These are phyloP conservation scores for Trissolcus basalis DNA, from an alignment of 1,140 invertebrate genomes.

Conservation along the genomic window DNA sequence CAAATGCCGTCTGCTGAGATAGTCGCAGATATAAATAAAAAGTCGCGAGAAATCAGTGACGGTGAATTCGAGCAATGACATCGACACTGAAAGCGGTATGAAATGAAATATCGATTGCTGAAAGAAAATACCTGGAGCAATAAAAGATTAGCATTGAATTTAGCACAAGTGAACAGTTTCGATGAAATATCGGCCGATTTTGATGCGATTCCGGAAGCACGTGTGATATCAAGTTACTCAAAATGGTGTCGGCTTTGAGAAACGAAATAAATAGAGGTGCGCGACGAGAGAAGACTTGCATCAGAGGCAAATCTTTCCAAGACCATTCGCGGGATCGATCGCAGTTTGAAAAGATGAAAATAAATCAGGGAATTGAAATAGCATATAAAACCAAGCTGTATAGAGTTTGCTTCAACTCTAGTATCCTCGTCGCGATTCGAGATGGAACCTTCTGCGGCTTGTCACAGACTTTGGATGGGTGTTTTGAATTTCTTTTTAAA, in stretches of 20 bases:
- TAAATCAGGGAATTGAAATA: slow-evolving; percentile 66
- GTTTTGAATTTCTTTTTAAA: slow-evolving; percentile 37
- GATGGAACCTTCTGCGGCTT: slow-evolving; percentile 38
- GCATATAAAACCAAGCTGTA: slow-evolving; percentile 50
- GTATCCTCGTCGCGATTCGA: slow-evolving; percentile 15
- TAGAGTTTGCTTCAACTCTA: slow-evolving; percentile 21
- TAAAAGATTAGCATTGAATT: slow-evolving; percentile 30
- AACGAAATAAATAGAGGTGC: slow-evolving; percentile 45
- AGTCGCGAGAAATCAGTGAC: background rate
- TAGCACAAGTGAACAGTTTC: slow-evolving; percentile 24
- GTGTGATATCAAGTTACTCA: slow-evolving; percentile 24
- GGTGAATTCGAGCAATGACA: background rate
- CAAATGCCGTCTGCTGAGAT: no score
- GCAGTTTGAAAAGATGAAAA: slow-evolving; percentile 55
- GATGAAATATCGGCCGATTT: slow-evolving; percentile 37
- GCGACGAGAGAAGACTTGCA: slow-evolving; percentile 7
- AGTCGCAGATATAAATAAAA: no score
- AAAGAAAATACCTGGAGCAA: slow-evolving; percentile 7
- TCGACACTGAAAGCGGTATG: background rate
- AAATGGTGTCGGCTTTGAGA: slow-evolving; percentile 39
- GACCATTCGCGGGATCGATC: slow-evolving; percentile 42
- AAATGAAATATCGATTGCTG: slow-evolving; percentile 10
- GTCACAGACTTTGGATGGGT: slow-evolving; percentile 36
- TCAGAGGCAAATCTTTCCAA: slow-evolving; percentile 39
- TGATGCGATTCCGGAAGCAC: slow-evolving; percentile 1